These are phyloP conservation scores for Falcaria lacertinaria DNA, from an alignment of 2,888 invertebrate genomes.

Conservation along the genomic window DNA sequence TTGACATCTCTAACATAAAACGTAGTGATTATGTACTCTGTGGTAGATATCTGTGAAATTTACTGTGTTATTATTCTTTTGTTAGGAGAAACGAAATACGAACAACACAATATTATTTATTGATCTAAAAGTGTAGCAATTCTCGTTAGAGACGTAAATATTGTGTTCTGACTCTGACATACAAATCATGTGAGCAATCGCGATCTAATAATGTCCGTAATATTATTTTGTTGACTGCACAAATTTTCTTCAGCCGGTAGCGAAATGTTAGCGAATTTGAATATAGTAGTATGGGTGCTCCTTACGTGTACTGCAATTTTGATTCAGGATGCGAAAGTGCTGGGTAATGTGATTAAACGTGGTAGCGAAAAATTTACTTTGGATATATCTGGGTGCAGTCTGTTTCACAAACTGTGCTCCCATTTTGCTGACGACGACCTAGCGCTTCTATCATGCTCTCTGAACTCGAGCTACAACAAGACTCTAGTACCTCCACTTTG, in stretches of 20 bases:
- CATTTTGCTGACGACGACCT: slow-evolving; percentile 64
- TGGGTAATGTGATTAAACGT: slow-evolving; percentile 40
- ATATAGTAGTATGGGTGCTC: slow-evolving; percentile 34
- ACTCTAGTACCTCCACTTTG: slow-evolving; percentile 53
- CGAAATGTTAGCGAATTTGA: slow-evolving; percentile 50
- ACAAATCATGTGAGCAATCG: not conserved
- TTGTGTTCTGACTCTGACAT: too few species aligned
- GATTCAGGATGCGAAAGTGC: slow-evolving; percentile 37
- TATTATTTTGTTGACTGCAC: slow-evolving; percentile 4
- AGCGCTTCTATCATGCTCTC: slow-evolving; percentile 56
- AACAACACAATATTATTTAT: too few species aligned
- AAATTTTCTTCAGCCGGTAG: slow-evolving; percentile 28
- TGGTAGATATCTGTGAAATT: too few species aligned
- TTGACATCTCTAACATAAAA: too few species aligned
- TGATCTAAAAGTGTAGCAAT: too few species aligned
- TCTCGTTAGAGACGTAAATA: too few species aligned
- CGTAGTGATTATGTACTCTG: too few species aligned
- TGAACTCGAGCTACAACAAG: slow-evolving; percentile 60
- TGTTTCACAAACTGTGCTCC: slow-evolving; percentile 64
- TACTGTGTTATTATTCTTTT: too few species aligned
- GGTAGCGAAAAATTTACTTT: slow-evolving; percentile 46
- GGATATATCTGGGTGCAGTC: slow-evolving; percentile 56
- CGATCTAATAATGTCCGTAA: not conserved
- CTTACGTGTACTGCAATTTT: slow-evolving; percentile 28
- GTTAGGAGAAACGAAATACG: too few species aligned